Conservation (phyloP, 1,140 invertebrate species). For the Wasmannia auropunctata region DNA sequence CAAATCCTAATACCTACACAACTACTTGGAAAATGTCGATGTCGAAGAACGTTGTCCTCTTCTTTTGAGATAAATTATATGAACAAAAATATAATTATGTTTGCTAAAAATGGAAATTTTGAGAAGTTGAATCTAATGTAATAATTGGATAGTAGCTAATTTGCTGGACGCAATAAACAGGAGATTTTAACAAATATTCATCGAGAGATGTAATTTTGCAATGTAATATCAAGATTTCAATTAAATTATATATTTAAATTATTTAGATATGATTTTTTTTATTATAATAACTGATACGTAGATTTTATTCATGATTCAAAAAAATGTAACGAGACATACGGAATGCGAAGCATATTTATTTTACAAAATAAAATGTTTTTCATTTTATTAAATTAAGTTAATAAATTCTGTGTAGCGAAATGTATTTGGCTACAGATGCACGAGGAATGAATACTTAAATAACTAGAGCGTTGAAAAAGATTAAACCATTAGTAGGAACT, state of each 20-base stretch:
- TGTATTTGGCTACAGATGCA: not conserved
- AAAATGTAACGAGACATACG: not conserved
- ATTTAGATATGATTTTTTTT: not conserved
- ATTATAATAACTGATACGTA: not conserved
- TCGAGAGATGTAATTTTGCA: not conserved
- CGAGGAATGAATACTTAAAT: conserved; percentile 25
- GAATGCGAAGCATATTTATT: not conserved
- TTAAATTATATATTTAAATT: not conserved
- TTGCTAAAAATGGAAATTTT: not conserved
- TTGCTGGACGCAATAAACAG: not conserved
- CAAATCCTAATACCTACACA: not conserved
- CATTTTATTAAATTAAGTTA: not conserved
- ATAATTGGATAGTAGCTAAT: not conserved
- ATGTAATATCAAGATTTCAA: not conserved
- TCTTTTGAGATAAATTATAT: not conserved
- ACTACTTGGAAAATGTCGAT: not conserved
- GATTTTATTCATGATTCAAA: not conserved
- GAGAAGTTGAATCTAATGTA: not conserved
- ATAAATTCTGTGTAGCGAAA: not conserved
- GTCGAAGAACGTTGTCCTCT: not conserved
- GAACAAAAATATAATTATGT: not conserved
- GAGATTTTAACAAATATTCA: not conserved
- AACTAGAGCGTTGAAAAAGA: not conserved
- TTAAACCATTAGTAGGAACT: conserved; percentile 32
- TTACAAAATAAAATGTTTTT: not conserved